These are phyloP conservation scores for Pseudorectes ferrugineus DNA, from an alignment of 2,113 vertebrate species.

Conservation along the genomic window DNA sequence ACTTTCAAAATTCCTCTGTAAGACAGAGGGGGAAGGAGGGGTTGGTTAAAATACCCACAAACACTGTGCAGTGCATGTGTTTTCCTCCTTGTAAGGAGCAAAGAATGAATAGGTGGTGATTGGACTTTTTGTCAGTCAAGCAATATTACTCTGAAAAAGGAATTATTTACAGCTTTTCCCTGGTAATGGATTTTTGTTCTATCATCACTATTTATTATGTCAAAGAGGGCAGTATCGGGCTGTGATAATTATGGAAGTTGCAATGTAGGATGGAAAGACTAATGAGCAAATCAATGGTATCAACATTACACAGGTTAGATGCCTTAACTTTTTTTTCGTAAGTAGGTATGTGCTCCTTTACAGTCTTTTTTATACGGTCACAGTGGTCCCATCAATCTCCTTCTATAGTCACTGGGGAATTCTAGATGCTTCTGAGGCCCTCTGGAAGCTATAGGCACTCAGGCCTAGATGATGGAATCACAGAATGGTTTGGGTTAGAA, in stretches of 20 bases:
- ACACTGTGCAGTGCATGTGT: neutral
- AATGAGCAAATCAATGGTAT: neutral
- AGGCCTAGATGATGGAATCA: neutral
- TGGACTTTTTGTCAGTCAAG: neutral
- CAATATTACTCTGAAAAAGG: neutral
- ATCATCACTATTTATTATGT: neutral
- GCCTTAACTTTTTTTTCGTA: fast-evolving
- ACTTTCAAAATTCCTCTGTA: neutral
- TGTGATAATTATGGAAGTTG: neutral
- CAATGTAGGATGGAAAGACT: neutral
- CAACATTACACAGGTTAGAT: neutral
- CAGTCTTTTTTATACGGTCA: neutral
- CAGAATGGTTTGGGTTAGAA: neutral
- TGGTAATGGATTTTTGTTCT: neutral
- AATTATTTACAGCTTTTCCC: neutral
- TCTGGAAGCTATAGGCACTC: neutral
- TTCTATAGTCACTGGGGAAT: neutral
- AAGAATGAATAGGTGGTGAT: neutral
- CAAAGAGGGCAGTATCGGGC: neutral
- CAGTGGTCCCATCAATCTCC: neutral
- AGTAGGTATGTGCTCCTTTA: neutral
- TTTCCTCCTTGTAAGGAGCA: neutral
- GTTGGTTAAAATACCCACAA: neutral
- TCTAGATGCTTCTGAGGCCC: neutral
- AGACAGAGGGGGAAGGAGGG: neutral